Evolutionary conservation across 1,140 invertebrate genomes (phyloP).

Genomic region (Drosophila subobscura): DNA sequence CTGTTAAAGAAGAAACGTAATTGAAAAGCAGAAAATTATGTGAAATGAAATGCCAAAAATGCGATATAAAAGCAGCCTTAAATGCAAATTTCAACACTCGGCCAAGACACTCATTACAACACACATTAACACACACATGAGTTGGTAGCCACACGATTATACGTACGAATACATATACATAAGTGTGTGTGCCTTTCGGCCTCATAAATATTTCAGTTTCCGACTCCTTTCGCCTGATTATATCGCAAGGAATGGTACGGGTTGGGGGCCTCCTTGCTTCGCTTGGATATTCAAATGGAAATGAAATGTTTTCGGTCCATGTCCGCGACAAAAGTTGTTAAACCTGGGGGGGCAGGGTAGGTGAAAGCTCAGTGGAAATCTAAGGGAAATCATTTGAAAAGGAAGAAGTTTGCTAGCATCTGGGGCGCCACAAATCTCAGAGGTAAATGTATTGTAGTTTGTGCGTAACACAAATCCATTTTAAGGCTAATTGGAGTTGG

Average conservation of each 20-base stretch:
- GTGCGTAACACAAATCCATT: conserved; percentile 77
- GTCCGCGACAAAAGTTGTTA: conserved; percentile 55
- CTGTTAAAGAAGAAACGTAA: not conserved
- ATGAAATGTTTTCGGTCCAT: conserved; percentile 71
- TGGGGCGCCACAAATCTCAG: conserved; percentile 48
- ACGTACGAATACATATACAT: conserved; percentile 5
- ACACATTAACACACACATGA: conserved; percentile 39
- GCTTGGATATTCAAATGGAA: conserved; percentile 62
- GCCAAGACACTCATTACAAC: conserved; percentile 59
- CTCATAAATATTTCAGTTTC: conserved; percentile 72
- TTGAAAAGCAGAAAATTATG: not conserved
- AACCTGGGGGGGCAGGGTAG: conserved; percentile 35
- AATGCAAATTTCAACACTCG: conserved; percentile 72
- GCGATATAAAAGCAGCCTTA: conserved; percentile 52
- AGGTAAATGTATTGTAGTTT: conserved; percentile 64
- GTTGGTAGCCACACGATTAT: not conserved
- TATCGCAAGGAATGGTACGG: conserved; percentile 21
- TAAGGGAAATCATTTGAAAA: conserved; percentile 28
- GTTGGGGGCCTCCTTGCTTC: conserved; percentile 19
- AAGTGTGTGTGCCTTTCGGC: conserved; percentile 10
- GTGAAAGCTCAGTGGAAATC: conserved; percentile 29
- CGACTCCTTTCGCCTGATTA: not conserved
- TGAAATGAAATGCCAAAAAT: conserved; percentile 28
- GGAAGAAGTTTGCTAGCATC: conserved; percentile 8
- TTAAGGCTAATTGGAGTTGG: conserved; percentile 74